Conservation (phyloP, 2,888 invertebrate species). For the Ethmia dodecea region DNA sequence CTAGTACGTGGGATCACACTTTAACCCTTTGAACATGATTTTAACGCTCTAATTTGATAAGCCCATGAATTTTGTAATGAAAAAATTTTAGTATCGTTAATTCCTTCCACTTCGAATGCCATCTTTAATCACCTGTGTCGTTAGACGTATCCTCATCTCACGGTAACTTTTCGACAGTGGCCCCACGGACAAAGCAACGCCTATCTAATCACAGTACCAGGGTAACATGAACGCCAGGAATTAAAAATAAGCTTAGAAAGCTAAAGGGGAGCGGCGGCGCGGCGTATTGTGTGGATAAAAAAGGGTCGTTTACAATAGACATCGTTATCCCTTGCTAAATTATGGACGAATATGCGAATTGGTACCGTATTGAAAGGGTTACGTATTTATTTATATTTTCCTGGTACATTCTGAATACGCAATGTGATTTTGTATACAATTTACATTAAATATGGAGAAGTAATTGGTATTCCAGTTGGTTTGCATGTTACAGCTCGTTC, state of each 20-base stretch:
- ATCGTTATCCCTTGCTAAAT: slow-evolving; percentile 18
- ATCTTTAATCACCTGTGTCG: too few species aligned
- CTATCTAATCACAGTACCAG: slow-evolving; percentile 47
- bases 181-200: slow-evolving; percentile 17
- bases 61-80: too few species aligned
- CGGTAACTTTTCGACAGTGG: too few species aligned
- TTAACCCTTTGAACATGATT: slow-evolving; percentile 32
- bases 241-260: slow-evolving; percentile 30
- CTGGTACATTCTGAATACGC: too few species aligned
- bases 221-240: slow-evolving; percentile 38
- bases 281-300: slow-evolving; percentile 18
- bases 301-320: slow-evolving; percentile 35
- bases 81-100: too few species aligned
- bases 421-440: too few species aligned
- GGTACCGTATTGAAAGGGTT: not conserved
- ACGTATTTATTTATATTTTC: too few species aligned
- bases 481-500: too few species aligned
- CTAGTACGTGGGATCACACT: slow-evolving; percentile 35
- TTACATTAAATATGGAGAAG: too few species aligned
- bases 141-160: too few species aligned
- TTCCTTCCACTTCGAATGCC: too few species aligned
- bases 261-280: slow-evolving; percentile 25
- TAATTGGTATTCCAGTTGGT: too few species aligned
- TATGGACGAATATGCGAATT: not conserved
- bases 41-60: slow-evolving; percentile 1